Evolutionary conservation across 2,113 vertebrate species (phyloP).

Genomic region (Hymenochirus boettgeri): DNA sequence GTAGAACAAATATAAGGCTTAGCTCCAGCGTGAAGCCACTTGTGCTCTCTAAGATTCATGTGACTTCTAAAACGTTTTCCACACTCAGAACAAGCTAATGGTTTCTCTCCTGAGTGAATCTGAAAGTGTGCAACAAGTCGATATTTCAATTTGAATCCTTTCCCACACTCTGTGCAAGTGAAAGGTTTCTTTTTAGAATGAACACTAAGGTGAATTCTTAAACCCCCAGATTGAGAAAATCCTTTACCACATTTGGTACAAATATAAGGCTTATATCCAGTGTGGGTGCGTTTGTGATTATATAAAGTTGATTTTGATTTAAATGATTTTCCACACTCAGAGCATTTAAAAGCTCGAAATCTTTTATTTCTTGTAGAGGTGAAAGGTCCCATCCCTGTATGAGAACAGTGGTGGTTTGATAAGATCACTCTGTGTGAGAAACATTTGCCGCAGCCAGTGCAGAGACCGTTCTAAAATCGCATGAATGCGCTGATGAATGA

Average conservation of each 20-base stretch:
- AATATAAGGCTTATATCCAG: conserved; percentile 12
- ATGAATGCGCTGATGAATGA: conserved; percentile 14
- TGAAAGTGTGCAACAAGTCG: neutral
- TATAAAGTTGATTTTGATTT: neutral
- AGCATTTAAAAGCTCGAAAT: conserved; percentile 22
- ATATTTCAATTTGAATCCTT: neutral
- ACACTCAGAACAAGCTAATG: conserved; percentile 7
- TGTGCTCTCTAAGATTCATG: neutral
- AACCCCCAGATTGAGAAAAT: neutral
- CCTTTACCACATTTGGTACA: conserved; percentile 15
- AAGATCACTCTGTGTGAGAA: conserved; percentile 8
- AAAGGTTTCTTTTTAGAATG: neutral
- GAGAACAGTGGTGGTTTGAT: conserved; percentile 8
- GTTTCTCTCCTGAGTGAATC: conserved; percentile 6
- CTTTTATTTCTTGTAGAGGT: conserved; percentile 8
- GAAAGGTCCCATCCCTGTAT: conserved; percentile 19
- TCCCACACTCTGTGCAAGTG: neutral
- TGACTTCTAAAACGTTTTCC: conserved; percentile 7
- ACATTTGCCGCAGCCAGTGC: conserved; percentile 20
- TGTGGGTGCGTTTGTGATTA: neutral
- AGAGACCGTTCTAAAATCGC: conserved; percentile 16
- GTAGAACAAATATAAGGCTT: neutral
- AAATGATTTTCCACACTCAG: conserved; percentile 23
- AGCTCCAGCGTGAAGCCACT: neutral
- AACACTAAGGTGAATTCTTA: neutral